Evolutionary conservation across 2,888 invertebrate species (phyloP).

Genomic region (Cephus sareptanus): DNA sequence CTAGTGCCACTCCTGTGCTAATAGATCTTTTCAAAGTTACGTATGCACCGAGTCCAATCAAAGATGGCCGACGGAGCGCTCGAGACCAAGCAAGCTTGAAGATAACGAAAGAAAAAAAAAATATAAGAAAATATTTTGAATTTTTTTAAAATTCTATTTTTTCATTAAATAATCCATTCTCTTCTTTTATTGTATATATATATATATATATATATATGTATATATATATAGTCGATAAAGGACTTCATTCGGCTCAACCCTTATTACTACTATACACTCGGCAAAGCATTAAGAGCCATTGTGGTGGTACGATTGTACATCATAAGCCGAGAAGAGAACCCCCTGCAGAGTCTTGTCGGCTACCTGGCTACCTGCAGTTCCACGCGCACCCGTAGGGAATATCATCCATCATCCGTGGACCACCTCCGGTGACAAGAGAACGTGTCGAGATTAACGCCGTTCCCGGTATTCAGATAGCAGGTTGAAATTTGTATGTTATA

Average conservation of each 20-base stretch:
- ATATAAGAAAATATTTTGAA: background rate
- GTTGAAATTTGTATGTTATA: no score
- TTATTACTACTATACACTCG: background rate
- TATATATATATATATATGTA: no score
- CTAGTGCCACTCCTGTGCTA: background rate
- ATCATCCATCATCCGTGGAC: constrained; percentile 56
- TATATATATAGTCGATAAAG: background rate
- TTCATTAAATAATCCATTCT: background rate
- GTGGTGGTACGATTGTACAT: constrained; percentile 4
- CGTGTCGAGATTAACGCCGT: constrained; percentile 45
- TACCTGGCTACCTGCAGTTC: constrained; percentile 50
- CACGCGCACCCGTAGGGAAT: constrained; percentile 41
- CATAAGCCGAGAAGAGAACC: constrained; percentile 29
- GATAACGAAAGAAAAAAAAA: background rate
- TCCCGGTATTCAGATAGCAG: constrained; percentile 9
- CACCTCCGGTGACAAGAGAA: constrained; percentile 56
- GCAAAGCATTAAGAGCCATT: background rate
- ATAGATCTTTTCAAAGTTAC: background rate
- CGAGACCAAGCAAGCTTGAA: background rate
- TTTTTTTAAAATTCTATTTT: background rate
- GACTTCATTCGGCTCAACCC: background rate
- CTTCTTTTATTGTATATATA: background rate
- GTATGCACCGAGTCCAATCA: background rate
- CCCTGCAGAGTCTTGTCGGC: constrained; percentile 53
- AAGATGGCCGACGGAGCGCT: background rate